Evolutionary conservation across 2,888 invertebrate genomes (phyloP), one percentile per base, ranked within the genome.

Genomic region (Nectonema munidae): DNA sequence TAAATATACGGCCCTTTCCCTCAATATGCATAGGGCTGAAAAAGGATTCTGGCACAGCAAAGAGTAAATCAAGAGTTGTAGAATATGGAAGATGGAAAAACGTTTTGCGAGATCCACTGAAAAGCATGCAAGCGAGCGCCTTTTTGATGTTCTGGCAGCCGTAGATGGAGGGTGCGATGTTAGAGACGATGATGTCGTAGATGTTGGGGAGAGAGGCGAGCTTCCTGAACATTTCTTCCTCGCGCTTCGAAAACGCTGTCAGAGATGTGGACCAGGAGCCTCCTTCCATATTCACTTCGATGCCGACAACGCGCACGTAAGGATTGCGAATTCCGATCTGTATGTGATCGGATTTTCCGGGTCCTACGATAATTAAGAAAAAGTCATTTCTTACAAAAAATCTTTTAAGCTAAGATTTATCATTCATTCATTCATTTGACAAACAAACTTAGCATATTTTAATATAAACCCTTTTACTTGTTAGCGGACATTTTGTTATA

Each of bases 141-240:
- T 79, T 89, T 55, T 95, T 95, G 47, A 95, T 81, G 53, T 99
- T 89, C 2, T 61, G 53, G 15, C 69, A 71, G 1, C 95, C 95
- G 53, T 68, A 95, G 45, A 99, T 89, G 45, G 86, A 86, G 0
- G 95, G 95, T 1, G 95, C 89, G 49, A 95, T 69, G 37, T 79
- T 83, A 47, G 64, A 67, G 0, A 79, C 65, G 40, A 95, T 64
- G 40, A 71, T 66, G 2, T 89, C 79, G 51, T 79, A 79, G 34
- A 83, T 65, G 53, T 81, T 70, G 0, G 71, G 66, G 4, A 70
- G 67, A 1, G 71, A 67, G 1, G 86, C 74, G 49, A 95, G 62
- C 43, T 74, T 62, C 3, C 72, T 58, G 53, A 77, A 74, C 47
- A 18, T 25, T 25, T 25, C 25, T 25, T 25, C 25, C 25, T 25